Conservation (phyloP, 30 jellyfish, hydroid and myxozoan genomes). For the Aurelia sp. region DNA sequence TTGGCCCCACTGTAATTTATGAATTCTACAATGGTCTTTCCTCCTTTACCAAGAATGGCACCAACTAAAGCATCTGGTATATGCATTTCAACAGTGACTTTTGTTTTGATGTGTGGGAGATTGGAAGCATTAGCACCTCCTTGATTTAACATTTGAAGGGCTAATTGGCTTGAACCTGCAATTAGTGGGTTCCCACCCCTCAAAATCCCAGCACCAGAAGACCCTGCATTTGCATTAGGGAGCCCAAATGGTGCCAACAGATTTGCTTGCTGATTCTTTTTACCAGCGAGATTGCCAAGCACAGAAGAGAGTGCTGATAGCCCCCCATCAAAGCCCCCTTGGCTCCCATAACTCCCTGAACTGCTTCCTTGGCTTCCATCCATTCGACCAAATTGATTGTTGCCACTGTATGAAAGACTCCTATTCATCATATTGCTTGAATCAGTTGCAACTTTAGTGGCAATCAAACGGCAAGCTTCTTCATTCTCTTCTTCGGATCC, state of each 20-base stretch:
- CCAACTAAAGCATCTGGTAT: conserved; percentile 96
- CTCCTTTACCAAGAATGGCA: conserved; percentile 96
- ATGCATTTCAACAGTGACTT: conserved; percentile 94
- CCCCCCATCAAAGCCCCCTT: conserved; percentile 58
- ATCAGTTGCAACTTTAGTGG: conserved; percentile 85
- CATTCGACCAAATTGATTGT: conserved; percentile 31
- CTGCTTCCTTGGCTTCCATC: conserved; percentile 4
- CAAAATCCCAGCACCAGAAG: conserved; percentile 30
- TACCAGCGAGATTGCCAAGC: conserved; percentile 82
- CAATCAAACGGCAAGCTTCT: conserved; percentile 90
- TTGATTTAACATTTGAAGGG: conserved; percentile 49
- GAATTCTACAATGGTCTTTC: conserved; percentile 94
- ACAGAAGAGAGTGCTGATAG: conserved; percentile 80
- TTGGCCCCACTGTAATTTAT: conserved; percentile 99
- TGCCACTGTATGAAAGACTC: conserved; percentile 71
- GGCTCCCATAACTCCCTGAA: conserved; percentile 36
- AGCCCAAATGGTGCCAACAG: conserved; percentile 69
- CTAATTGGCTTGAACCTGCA: conserved; percentile 53
- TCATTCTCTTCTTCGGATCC: conserved; percentile 89
- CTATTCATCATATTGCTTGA: conserved; percentile 93
- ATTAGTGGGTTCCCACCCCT: conserved; percentile 66
- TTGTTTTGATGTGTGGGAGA: conserved; percentile 88
- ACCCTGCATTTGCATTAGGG: conserved; percentile 64
- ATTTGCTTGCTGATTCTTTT: conserved; percentile 64
- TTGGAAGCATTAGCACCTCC: conserved; percentile 63